These are phyloP conservation scores for Suricata suricatta DNA, from an alignment of 2,113 vertebrate species.

Conservation along the genomic window DNA sequence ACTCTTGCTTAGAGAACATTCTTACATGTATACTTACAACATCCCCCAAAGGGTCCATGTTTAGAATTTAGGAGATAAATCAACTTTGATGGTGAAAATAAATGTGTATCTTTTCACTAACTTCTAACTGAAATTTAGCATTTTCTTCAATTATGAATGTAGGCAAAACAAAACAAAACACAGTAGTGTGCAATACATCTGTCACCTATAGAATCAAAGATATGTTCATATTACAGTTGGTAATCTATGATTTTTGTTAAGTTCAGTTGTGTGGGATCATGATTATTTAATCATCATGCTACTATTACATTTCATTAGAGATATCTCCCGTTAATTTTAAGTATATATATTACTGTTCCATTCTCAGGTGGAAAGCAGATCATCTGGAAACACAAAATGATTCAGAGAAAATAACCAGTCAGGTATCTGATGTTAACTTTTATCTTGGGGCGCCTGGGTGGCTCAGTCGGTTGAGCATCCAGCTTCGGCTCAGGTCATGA, in stretches of 20 bases:
- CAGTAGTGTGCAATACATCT: not conserved
- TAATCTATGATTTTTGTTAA: not conserved
- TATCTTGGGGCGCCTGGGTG: too few relatives aligned
- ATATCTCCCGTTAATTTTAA: not conserved
- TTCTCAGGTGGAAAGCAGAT: not conserved
- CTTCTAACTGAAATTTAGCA: conserved; percentile 21
- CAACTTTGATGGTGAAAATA: not conserved
- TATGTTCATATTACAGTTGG: not conserved
- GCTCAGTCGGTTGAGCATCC: too few relatives aligned
- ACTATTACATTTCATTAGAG: not conserved
- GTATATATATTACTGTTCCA: not conserved
- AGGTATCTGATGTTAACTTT: not conserved
- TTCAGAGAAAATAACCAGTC: not conserved
- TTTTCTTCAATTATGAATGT: not conserved
- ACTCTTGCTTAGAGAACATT: not conserved
- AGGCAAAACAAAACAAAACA: not conserved
- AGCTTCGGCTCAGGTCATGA: too few relatives aligned
- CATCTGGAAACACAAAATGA: not conserved
- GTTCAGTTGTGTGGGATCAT: not conserved
- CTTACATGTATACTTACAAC: not conserved
- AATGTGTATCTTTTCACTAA: not conserved
- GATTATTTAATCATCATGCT: not conserved
- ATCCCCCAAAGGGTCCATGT: not conserved
- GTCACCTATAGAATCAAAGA: not conserved
- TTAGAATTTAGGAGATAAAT: not conserved